phyloP scores from a whole-genome alignment of 1,140 invertebrate genomes.

The Ips nitidus region DNA sequence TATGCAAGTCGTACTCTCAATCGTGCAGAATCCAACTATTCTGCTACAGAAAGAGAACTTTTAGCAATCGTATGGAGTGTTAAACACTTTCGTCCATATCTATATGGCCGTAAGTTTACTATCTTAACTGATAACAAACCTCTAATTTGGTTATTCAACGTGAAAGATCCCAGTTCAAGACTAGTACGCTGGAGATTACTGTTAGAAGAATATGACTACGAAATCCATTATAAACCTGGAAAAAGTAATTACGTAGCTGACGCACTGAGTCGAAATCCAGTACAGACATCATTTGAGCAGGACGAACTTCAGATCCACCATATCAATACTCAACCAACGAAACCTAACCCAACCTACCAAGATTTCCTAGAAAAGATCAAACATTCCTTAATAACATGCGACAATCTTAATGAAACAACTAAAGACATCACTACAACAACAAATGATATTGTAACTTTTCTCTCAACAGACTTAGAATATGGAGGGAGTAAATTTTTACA shows the following conservation, averaged over 20 bases:
- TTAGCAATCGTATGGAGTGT: constrained; percentile 38
- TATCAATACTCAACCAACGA: neutral
- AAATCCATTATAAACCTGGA: constrained; percentile 51
- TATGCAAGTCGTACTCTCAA: constrained; percentile 28
- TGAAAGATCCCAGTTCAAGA: constrained; percentile 51
- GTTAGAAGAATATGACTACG: constrained; percentile 53
- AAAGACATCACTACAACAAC: neutral
- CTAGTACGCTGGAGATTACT: constrained; percentile 53
- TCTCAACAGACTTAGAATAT: neutral
- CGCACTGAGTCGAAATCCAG: neutral
- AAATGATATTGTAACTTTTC: neutral
- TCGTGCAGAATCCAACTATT: constrained; percentile 14
- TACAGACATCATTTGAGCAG: too few relatives aligned
- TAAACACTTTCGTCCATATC: constrained; percentile 37
- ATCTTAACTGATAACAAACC: constrained; percentile 40
- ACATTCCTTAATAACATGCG: neutral
- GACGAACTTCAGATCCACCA: neutral
- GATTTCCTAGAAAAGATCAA: neutral
- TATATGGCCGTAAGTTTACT: constrained; percentile 38
- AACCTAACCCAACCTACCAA: neutral
- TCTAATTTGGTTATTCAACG: constrained; percentile 46
- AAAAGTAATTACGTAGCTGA: constrained; percentile 43
- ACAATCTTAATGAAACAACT: neutral
- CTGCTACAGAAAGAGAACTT: constrained; percentile 33
- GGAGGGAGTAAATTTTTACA: too few relatives aligned